Conservation (phyloP, 2,113 vertebrate genomes). For the Mesoclemmys tuberculata region DNA sequence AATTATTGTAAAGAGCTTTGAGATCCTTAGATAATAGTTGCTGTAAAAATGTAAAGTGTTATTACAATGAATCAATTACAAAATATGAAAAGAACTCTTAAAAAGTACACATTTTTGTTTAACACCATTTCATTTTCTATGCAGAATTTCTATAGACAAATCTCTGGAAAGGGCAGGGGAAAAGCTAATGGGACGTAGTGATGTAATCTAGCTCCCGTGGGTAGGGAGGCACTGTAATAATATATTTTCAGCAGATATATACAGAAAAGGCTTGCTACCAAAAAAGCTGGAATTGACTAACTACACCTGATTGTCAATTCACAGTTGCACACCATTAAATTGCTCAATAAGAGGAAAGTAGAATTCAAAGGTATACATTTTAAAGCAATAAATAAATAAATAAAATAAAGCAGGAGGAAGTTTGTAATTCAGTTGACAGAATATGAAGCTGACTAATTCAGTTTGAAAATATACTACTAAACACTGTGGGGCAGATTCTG, state of each 20-base stretch:
- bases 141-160: not conserved
- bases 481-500: not conserved
- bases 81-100: not conserved
- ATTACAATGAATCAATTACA: not conserved
- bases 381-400: too few species aligned
- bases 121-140: not conserved
- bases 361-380: not conserved
- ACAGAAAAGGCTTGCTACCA: not conserved
- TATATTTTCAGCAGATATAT: not conserved
- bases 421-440: not conserved
- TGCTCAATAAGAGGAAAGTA: not conserved
- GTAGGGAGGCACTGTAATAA: fast-evolving
- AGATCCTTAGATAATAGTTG: not conserved
- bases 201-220: not conserved
- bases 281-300: not conserved
- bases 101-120: not conserved
- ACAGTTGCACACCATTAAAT: not conserved
- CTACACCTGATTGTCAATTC: not conserved
- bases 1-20: not conserved
- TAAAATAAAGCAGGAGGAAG: not conserved
- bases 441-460: not conserved
- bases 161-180: not conserved
- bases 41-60: not conserved
- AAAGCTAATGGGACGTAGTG: not conserved
- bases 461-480: not conserved